Evolutionary conservation across 2,888 invertebrate species (phyloP), one percentile per base, ranked within the genome.

Genomic region (Idaea dimidiata): DNA sequence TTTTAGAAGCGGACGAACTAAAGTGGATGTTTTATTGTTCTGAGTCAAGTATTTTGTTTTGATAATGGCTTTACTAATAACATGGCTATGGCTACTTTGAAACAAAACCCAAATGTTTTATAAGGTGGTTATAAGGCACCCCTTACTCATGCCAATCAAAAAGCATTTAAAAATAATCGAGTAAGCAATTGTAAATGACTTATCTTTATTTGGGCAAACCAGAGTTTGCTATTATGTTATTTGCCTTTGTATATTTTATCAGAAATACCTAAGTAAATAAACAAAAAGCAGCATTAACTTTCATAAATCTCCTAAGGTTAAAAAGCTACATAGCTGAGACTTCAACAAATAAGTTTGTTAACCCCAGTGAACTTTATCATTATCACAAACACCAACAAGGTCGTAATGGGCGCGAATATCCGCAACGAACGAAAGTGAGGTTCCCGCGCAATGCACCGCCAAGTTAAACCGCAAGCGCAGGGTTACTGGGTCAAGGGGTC

Each of bases 401-500:
- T 70, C 81, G 69, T 59, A 59, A 65, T 68, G 64, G 62, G 67
- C 69, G 71, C 68, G 70, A 74, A 84, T 78, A 84, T 88, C 88
- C 88, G 87, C 77, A 72, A 84, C 73, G 71, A 83, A 78, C 76
- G 87, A 89, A 89, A 89, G 88, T 88, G 85, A 87, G 81, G 82
- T 85, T 83, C 82, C 79, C 79, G 82, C 78, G 77, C 74, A 73
- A 63, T 80, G 82, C 81, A 80, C 71, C 78, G 77, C 68, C 73
- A 79, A 79, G 85, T 84, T 84, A 78, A 82, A 72, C 73, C 69
- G 77, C 77, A 72, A 76, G 80, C 77, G 69, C 76, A 81, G 81
- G 83, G 86, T 89, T 80, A 89, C 83, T 88, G 68, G 86, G 91
- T 86, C 84, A 88, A 70, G 78, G 73, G 85, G 83, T 80, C 83